phyloP scores from a whole-genome alignment of 2,797 vertebrate species.

The Falco cherrug region DNA sequence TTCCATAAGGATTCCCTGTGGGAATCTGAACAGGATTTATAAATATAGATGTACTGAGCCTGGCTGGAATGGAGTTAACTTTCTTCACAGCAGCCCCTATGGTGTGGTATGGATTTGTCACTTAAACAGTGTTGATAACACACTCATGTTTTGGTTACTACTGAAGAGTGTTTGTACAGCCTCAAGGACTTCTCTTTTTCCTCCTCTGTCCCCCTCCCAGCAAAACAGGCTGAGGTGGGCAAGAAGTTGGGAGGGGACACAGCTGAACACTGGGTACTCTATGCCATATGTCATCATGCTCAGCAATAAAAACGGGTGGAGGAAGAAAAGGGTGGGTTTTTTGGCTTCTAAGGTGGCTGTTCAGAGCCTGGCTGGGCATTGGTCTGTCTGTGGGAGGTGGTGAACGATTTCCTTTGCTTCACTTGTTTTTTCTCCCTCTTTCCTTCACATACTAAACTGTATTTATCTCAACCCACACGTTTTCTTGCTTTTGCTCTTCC shows the following conservation, averaged over 20 bases:
- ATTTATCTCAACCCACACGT: neutral
- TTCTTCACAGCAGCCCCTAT: neutral
- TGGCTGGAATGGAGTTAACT: neutral
- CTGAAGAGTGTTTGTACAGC: neutral
- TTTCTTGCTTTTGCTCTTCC: neutral
- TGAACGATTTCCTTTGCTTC: neutral
- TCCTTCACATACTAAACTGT: neutral
- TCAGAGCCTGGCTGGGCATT: neutral
- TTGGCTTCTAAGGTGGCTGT: neutral
- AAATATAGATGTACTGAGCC: neutral
- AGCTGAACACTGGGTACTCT: neutral
- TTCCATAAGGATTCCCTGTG: neutral
- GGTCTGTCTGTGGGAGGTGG: neutral
- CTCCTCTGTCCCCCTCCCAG: neutral
- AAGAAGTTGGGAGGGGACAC: neutral
- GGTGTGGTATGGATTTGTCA: neutral
- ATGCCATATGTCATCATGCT: neutral
- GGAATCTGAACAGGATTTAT: neutral
- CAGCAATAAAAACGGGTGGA: neutral
- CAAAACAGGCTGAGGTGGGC: fast-evolving
- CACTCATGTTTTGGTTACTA: neutral
- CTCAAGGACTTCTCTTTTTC: neutral
- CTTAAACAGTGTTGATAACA: neutral
- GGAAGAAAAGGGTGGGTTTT: neutral
- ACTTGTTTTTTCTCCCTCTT: neutral